Evolutionary conservation across 2,797 vertebrate genomes (phyloP).

Genomic region (Synaphobranchus kaupii): DNA sequence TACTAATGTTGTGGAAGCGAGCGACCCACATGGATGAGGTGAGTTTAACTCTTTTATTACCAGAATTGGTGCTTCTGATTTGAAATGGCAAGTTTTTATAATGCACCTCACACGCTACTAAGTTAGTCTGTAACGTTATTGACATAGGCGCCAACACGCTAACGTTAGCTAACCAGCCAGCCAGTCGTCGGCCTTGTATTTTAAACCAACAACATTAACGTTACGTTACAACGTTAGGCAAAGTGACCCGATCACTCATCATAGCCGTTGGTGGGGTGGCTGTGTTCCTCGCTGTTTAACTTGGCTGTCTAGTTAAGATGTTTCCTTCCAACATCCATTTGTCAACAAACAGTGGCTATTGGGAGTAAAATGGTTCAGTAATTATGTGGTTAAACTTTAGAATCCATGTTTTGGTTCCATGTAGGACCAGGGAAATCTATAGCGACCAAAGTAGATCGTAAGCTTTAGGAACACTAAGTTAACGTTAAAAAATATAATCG

Average conservation of each 20-base stretch:
- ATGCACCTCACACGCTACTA: too few species aligned
- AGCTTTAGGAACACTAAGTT: not conserved
- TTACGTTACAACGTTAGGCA: not conserved
- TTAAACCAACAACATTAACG: not conserved
- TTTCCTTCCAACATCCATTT: too few species aligned
- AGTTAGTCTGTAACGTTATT: too few species aligned
- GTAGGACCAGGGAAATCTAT: not conserved
- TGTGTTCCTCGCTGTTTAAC: not conserved
- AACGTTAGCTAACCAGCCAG: not conserved
- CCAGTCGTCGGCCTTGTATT: not conserved
- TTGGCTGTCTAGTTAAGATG: not conserved
- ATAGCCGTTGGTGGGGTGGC: not conserved
- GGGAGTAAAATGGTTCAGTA: not conserved
- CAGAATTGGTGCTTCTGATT: not conserved
- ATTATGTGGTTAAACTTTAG: not conserved
- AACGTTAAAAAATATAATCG: not conserved
- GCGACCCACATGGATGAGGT: constrained; percentile 3
- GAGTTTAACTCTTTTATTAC: not conserved
- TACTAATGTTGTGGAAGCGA: not conserved
- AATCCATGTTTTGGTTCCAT: not conserved
- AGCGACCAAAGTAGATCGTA: not conserved
- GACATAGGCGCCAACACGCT: too few species aligned
- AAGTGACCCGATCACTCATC: not conserved
- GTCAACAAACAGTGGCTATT: not conserved
- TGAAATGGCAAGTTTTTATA: not conserved